Conservation (phyloP, 1,140 invertebrate genomes). For the Aricia agestis region DNA sequence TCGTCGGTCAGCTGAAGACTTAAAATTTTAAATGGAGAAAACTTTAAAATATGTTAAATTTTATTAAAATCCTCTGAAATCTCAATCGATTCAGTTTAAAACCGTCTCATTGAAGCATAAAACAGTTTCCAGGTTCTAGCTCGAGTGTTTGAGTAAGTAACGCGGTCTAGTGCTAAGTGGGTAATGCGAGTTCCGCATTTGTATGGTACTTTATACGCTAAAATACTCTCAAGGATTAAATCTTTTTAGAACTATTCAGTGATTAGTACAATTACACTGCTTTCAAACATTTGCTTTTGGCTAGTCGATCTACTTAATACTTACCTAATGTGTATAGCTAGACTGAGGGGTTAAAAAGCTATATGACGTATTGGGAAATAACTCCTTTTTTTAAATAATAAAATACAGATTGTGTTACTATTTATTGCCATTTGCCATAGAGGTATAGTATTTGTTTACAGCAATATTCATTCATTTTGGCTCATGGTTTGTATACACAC, state of each 20-base stretch:
- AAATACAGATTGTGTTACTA: no score
- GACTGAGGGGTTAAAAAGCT: no score
- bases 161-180: constrained; percentile 7
- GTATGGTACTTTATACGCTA: background rate
- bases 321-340: no score
- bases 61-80: background rate
- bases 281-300: no score
- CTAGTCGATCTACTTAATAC: no score
- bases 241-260: background rate
- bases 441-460: background rate
- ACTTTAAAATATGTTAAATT: background rate
- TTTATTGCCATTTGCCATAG: no score
- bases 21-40: no score
- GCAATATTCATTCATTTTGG: background rate
- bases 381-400: no score
- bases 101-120: background rate
- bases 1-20: background rate
- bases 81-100: background rate
- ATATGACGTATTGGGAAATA: no score
- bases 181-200: background rate
- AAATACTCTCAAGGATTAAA: background rate
- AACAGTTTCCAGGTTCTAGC: background rate
- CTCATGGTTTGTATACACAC: background rate
- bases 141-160: background rate
- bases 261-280: background rate